These are phyloP conservation scores for Centropus unirufus DNA, from an alignment of 2,113 vertebrate species.

Conservation along the genomic window DNA sequence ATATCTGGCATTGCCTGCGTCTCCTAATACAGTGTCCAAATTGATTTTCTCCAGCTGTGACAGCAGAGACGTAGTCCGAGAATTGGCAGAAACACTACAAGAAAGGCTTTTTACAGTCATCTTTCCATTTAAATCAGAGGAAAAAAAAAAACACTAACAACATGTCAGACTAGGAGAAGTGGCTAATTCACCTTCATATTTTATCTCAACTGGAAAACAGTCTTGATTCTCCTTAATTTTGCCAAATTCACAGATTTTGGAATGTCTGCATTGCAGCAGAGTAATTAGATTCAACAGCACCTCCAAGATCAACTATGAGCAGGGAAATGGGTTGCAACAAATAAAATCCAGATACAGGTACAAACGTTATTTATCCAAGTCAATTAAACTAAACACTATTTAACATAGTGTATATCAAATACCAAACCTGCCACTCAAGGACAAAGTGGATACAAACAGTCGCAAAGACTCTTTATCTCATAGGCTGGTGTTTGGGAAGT, in stretches of 20 bases:
- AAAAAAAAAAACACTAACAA: background rate
- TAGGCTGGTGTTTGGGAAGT: background rate
- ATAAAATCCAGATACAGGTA: background rate
- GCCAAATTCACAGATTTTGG: background rate
- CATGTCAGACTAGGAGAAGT: background rate
- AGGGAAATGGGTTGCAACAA: background rate
- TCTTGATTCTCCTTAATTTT: background rate
- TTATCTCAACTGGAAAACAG: background rate
- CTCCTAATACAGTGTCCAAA: slow-evolving; percentile 75
- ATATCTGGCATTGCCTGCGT: slow-evolving; percentile 84
- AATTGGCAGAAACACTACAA: slow-evolving; percentile 84
- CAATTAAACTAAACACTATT: background rate
- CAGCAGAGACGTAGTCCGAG: slow-evolving; percentile 86
- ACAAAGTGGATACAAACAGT: background rate
- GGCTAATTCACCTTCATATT: background rate
- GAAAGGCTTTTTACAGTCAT: slow-evolving; percentile 11
- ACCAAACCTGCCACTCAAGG: background rate
- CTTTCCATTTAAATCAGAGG: background rate
- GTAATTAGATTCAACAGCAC: background rate
- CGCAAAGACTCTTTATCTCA: background rate
- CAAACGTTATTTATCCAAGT: background rate
- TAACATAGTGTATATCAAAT: background rate
- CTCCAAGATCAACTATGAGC: background rate
- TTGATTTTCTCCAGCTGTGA: slow-evolving; percentile 92
- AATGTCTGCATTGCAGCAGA: background rate